A percentile compares a stretch with the other conserved stretches of the same genome.
Conservation (phyloP, 2,113 vertebrate species). For the Erinaceus europaeus region DNA sequence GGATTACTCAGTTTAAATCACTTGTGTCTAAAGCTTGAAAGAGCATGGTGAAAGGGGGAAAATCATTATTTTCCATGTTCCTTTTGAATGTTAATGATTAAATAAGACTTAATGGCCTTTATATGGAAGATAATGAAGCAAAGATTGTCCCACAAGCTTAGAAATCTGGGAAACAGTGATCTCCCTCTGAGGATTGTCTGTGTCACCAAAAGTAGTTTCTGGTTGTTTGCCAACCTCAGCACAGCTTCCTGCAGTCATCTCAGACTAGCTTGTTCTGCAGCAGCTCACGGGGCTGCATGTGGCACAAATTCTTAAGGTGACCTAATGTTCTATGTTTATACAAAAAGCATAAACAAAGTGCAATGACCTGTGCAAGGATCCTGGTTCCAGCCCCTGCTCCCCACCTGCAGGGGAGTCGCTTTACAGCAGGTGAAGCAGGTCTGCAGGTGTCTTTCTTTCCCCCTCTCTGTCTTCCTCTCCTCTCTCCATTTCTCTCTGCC, state of each 20-base stretch:
- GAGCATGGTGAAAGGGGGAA: neutral
- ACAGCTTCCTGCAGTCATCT: neutral
- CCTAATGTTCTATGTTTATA: neutral
- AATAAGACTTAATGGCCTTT: neutral
- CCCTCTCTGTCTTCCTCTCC: too few relatives aligned
- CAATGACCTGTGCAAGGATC: too few relatives aligned
- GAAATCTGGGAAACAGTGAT: accelerated
- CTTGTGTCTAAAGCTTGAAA: neutral
- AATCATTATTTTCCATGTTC: neutral
- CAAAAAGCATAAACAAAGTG: too few relatives aligned
- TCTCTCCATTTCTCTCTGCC: too few relatives aligned
- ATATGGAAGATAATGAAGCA: accelerated
- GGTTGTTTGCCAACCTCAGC: accelerated
- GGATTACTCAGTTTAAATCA: neutral
- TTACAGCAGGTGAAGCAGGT: too few relatives aligned
- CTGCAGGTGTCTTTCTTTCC: too few relatives aligned
- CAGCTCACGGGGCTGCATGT: neutral
- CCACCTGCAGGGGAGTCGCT: too few relatives aligned
- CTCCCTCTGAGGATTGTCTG: accelerated
- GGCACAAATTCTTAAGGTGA: neutral
- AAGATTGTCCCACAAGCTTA: accelerated
- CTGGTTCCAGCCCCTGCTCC: too few relatives aligned
- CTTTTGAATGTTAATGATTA: neutral
- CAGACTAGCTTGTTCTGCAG: neutral
- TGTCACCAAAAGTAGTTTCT: too few relatives aligned